Conservation (phyloP, 2,888 invertebrate genomes). For the Ochlodes sylvanus region DNA sequence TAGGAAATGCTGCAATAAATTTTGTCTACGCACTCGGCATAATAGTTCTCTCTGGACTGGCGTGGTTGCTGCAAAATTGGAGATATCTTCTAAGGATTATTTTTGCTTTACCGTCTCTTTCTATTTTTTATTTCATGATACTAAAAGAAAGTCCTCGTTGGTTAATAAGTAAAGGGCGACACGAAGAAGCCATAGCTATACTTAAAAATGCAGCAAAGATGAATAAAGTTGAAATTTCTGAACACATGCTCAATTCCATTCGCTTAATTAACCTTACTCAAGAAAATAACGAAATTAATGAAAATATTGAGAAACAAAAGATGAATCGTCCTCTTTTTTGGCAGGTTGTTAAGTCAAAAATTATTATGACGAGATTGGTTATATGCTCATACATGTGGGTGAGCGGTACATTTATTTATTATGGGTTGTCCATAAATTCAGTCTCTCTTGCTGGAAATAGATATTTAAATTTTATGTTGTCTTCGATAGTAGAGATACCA, state of each 20-base stretch:
- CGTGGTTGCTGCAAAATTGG: constrained; percentile 87
- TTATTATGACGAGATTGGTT: constrained; percentile 74
- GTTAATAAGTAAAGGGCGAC: constrained; percentile 86
- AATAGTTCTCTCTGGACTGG: constrained; percentile 83
- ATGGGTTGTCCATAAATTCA: constrained; percentile 88
- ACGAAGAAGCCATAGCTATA: constrained; percentile 84
- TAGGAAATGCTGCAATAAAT: constrained; percentile 86
- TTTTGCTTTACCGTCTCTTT: constrained; percentile 86
- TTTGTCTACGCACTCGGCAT: constrained; percentile 88
- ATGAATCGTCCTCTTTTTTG: constrained; percentile 22
- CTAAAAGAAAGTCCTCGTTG: constrained; percentile 88
- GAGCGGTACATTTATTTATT: constrained; percentile 88
- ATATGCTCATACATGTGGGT: constrained; percentile 88
- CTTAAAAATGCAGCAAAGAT: constrained; percentile 82
- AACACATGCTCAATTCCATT: constrained; percentile 49
- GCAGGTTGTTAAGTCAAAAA: constrained; percentile 70
- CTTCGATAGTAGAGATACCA: constrained; percentile 86
- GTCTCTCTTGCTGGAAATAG: constrained; percentile 87
- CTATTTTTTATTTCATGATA: constrained; percentile 85
- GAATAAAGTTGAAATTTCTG: constrained; percentile 69
- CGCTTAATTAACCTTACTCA: no score
- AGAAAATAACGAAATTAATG: constrained; percentile 13
- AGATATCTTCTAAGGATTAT: constrained; percentile 83
- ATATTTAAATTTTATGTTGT: constrained; percentile 87
- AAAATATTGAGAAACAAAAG: constrained; percentile 1